Conservation (phyloP, 2,888 invertebrate genomes). For the Diplazon laetatorius region DNA sequence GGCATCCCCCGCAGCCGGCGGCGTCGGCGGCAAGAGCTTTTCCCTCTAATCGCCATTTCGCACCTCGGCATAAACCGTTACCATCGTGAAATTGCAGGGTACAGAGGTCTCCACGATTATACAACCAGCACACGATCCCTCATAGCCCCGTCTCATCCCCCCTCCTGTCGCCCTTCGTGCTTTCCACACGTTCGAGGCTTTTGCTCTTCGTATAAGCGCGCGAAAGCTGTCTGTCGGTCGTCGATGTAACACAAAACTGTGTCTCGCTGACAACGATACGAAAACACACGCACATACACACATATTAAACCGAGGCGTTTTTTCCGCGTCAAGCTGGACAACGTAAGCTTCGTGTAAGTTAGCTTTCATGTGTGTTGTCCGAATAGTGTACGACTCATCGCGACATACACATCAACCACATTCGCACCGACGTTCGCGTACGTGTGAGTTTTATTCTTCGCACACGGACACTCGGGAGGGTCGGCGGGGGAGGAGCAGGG, state of each 20-base stretch:
- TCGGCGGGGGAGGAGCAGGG: conserved; percentile 70
- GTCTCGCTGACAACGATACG: conserved; percentile 1
- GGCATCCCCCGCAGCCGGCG: too few relatives aligned
- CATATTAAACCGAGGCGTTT: conserved; percentile 61
- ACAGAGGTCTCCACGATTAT: background rate
- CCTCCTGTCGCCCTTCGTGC: too few relatives aligned
- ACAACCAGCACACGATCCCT: too few relatives aligned
- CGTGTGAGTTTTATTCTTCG: conserved; percentile 73
- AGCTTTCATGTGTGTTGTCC: conserved; percentile 19
- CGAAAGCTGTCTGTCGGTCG: background rate
- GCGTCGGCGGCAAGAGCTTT: conserved; percentile 36
- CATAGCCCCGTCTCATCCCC: too few relatives aligned
- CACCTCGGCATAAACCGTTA: conserved; percentile 25
- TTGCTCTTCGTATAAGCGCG: background rate
- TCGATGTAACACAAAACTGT: background rate
- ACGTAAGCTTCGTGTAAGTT: conserved; percentile 75
- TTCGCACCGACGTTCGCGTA: too few relatives aligned
- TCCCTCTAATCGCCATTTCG: conserved; percentile 56
- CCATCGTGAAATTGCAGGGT: conserved; percentile 32
- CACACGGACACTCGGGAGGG: conserved; percentile 55
- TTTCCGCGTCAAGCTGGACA: conserved; percentile 60
- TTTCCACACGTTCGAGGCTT: conserved; percentile 18
- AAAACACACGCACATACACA: background rate
- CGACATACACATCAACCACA: too few relatives aligned
- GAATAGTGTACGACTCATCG: too few relatives aligned